Evolutionary conservation across 2,888 invertebrate genomes (phyloP), one percentile per base, ranked within the genome.

Genomic region (Parnassius mnemosyne): DNA sequence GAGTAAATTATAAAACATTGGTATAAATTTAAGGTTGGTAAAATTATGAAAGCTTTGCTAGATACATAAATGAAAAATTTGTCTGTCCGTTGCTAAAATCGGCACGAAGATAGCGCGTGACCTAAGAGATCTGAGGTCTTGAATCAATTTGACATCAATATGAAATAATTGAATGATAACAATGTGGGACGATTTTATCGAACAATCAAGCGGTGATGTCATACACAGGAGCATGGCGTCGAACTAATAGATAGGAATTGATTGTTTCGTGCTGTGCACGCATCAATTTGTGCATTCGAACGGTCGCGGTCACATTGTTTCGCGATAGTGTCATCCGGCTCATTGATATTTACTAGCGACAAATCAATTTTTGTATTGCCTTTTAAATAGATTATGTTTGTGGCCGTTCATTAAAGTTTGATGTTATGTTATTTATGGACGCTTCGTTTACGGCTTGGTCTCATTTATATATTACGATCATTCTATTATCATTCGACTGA

Each of bases 111-210:
- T 57, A 57, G 46, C 59, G 63, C 64, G 63, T 69, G 68, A 71
- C 66, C 68, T 62, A 55, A 64, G 61, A 10, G 63, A 63, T 65
- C 64, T 43, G 68, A 66, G 70, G 69, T 69, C 70, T 60, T 62
- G 63, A 73, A 72, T 82, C 81, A 84, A 84, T 86, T 84, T 78
- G 78, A 77, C 84, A 83, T 82, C 83, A 85, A 83, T 81, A 79
- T 81, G 68, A 80, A 78, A 80, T 87, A 85, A 88, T 87, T 84
- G 86, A 85, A 86, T 88, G 81, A 83, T 78, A 74, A 74, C 79
- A 76, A 82, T 80, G 74, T 83, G 75, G 83, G 75, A 71, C 81
- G 79, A 78, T 75, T 77, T 82, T 76, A 75, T 75, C 73, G 74
- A 71, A 73, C 78, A 77, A 81, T 79, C 74, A 75, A 67, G 68